Evolutionary conservation across 2,113 vertebrate genomes (phyloP).

Genomic region (Geococcyx californianus): DNA sequence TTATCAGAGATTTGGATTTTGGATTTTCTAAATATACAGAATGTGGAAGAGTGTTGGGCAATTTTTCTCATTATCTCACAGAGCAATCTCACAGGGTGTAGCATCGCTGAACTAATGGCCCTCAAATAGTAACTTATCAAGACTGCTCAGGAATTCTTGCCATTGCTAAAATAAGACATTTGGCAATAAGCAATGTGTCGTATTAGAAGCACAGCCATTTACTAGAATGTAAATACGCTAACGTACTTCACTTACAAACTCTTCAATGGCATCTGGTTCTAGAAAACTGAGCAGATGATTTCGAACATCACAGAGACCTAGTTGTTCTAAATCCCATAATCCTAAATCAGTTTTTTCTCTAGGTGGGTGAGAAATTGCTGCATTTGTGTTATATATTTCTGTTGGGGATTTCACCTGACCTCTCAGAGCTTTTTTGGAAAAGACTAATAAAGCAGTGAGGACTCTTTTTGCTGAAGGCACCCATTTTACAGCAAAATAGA

Average conservation of each 20-base stretch:
- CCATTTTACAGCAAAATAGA: not conserved
- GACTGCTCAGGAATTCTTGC: slow-evolving; percentile 28
- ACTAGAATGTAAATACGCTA: not conserved
- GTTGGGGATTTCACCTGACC: not conserved
- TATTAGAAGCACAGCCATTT: slow-evolving; percentile 24
- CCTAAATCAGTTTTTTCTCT: not conserved
- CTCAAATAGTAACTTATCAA: slow-evolving; percentile 58
- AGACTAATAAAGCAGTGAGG: not conserved
- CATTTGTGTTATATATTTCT: not conserved
- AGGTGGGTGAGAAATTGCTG: not conserved
- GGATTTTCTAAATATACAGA: slow-evolving; percentile 11
- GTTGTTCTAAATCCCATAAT: not conserved
- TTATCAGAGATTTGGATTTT: slow-evolving; percentile 12
- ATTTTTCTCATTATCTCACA: not conserved
- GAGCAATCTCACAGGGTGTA: slow-evolving; percentile 11
- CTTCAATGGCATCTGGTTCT: not conserved
- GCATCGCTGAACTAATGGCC: slow-evolving; percentile 4
- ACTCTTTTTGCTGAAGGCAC: not conserved
- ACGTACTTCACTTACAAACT: not conserved
- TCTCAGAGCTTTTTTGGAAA: not conserved
- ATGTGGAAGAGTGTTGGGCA: not conserved
- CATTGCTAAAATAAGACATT: slow-evolving; percentile 44
- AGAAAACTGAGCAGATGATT: not conserved
- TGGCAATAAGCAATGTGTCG: slow-evolving; percentile 29
- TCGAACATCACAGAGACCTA: not conserved